Conservation (phyloP, 2,888 invertebrate species). For the Bembecia ichneumoniformis region DNA sequence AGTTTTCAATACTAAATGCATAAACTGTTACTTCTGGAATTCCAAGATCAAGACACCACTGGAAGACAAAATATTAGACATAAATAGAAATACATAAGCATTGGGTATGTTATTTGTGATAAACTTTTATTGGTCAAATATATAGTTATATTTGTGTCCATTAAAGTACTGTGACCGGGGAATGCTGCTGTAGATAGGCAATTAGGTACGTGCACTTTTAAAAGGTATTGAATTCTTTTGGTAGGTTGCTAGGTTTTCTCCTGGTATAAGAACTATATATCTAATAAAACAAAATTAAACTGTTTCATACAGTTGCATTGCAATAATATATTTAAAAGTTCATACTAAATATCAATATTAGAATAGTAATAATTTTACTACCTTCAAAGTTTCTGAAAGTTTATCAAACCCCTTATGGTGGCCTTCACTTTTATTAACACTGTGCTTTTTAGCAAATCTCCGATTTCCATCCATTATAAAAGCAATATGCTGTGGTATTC, state of each 20-base stretch:
- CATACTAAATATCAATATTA: too few species aligned
- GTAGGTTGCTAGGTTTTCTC: too few species aligned
- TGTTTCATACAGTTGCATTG: too few species aligned
- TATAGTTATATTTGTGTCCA: background rate
- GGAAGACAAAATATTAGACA: slow-evolving; percentile 22
- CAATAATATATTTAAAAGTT: too few species aligned
- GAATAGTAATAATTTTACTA: slow-evolving; percentile 14
- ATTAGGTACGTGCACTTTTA: too few species aligned
- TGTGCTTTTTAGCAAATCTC: slow-evolving; percentile 87
- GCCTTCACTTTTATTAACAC: slow-evolving; percentile 82
- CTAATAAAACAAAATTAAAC: too few species aligned
- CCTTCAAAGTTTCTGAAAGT: slow-evolving; percentile 84
- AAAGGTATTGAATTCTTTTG: too few species aligned
- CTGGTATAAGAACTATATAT: too few species aligned
- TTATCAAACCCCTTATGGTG: slow-evolving; percentile 89
- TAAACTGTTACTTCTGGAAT: slow-evolving; percentile 97
- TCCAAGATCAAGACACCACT: slow-evolving; percentile 93
- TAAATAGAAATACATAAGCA: too few species aligned
- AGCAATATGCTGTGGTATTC: slow-evolving; percentile 92
- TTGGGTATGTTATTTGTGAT: background rate
- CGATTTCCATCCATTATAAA: slow-evolving; percentile 99
- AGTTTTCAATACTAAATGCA: slow-evolving; percentile 99
- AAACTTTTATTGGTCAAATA: background rate
- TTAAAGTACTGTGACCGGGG: too few species aligned
- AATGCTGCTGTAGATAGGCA: too few species aligned